Conservation (phyloP, 2,888 invertebrate genomes). For the Mycalesis mineus region DNA sequence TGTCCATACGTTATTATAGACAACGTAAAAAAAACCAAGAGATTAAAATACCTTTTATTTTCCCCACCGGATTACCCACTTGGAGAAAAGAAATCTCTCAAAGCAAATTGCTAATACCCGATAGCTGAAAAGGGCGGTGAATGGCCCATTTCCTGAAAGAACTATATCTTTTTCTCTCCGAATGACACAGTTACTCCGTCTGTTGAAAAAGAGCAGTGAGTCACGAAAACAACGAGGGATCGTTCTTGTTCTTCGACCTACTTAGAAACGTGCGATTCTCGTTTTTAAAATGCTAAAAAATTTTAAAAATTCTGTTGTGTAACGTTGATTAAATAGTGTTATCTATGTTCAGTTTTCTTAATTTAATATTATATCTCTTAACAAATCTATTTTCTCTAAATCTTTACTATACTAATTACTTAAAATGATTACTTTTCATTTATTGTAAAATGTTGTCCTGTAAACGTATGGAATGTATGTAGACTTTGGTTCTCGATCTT, state of each 20-base stretch:
- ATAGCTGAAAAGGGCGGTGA: conserved; percentile 62
- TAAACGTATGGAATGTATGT: too few relatives aligned
- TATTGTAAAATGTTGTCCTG: too few relatives aligned
- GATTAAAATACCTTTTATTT: conserved; percentile 9
- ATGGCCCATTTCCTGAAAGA: conserved; percentile 63
- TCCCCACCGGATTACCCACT: conserved; percentile 9
- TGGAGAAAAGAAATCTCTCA: conserved; percentile 41
- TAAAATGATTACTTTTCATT: too few relatives aligned
- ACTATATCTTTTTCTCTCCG: conserved; percentile 58
- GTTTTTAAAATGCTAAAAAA: conserved; percentile 4
- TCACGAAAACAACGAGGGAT: conserved; percentile 19
- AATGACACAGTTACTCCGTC: conserved; percentile 26
- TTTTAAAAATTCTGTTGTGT: background rate
- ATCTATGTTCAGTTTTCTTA: background rate
- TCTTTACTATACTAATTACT: too few relatives aligned
- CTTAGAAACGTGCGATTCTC: conserved; percentile 12
- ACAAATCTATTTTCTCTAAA: too few relatives aligned
- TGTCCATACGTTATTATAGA: background rate
- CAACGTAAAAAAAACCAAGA: background rate
- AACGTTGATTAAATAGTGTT: background rate
- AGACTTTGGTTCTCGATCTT: too few relatives aligned
- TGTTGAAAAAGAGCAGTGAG: conserved; percentile 25
- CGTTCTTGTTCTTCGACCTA: conserved; percentile 23
- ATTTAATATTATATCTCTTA: background rate
- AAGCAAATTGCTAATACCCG: conserved; percentile 68